Conservation (phyloP, 2,113 vertebrate genomes). For the Axis porcinus region DNA sequence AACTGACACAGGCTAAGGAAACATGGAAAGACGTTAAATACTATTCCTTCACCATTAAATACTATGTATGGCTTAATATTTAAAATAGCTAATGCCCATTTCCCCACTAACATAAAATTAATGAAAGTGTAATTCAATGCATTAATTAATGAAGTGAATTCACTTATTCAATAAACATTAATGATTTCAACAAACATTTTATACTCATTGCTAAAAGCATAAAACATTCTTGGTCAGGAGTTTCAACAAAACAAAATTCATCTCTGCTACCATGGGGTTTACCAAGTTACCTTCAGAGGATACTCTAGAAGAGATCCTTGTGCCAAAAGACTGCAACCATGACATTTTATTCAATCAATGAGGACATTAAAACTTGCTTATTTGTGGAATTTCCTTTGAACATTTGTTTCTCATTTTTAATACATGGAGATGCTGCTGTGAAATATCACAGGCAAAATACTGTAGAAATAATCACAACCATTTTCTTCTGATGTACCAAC, state of each 20-base stretch:
- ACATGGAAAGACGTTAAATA: not conserved
- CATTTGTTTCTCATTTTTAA: not conserved
- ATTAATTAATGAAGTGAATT: not conserved
- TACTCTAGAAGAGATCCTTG: not conserved
- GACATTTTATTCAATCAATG: not conserved
- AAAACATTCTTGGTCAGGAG: not conserved
- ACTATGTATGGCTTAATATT: not conserved
- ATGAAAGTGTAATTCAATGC: not conserved
- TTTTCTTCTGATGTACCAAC: not conserved
- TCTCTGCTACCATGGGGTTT: not conserved
- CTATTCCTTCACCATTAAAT: not conserved
- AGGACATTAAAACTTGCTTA: not conserved
- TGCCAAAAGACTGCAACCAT: not conserved
- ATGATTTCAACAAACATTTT: not conserved
- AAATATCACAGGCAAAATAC: not conserved
- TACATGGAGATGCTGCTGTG: not conserved
- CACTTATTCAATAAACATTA: not conserved
- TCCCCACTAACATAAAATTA: not conserved
- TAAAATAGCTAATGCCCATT: not conserved
- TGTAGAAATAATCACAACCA: not conserved
- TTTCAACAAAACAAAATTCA: not conserved
- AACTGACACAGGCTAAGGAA: not conserved
- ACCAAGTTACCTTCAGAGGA: not conserved
- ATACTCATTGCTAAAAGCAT: not conserved
- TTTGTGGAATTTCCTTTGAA: not conserved